Percentiles rank a stretch among this genome's conserved stretches.
These are phyloP conservation scores for Helobdella robusta DNA, from an alignment of 2,888 invertebrate genomes.

Conservation along the genomic window DNA sequence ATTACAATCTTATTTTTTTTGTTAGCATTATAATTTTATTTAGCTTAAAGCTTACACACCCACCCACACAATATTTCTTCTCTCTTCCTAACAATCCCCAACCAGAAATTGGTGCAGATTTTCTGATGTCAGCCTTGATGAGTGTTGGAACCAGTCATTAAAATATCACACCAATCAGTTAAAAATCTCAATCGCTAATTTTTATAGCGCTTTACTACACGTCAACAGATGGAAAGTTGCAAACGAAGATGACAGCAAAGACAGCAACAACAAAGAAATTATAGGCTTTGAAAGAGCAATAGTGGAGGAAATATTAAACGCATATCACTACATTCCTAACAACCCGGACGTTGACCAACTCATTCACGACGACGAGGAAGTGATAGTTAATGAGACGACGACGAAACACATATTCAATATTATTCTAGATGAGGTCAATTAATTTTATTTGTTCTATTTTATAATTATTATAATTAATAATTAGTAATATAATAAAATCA, in stretches of 20 bases:
- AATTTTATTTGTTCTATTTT: neutral
- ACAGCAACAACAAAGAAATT: too few relatives aligned
- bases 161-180: neutral
- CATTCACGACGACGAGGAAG: neutral
- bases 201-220: neutral
- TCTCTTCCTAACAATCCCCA: neutral
- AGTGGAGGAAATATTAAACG: conserved; percentile 12
- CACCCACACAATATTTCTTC: neutral
- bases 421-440: conserved; percentile 4
- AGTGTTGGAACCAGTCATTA: conserved; percentile 1
- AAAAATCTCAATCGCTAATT: neutral
- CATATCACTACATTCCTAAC: too few relatives aligned
- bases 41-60: too few relatives aligned
- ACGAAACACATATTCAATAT: neutral
- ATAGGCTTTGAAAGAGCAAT: neutral
- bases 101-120: conserved; percentile 14
- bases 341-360: too few relatives aligned
- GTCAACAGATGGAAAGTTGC: conserved; percentile 8
- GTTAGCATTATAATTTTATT: too few relatives aligned
- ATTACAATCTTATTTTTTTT: too few relatives aligned
- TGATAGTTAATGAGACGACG: neutral
- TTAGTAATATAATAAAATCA: neutral
- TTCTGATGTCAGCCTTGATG: conserved; percentile 1
- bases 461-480: neutral
- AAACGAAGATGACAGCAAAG: neutral